These are phyloP conservation scores for Eupithecia exiguata DNA, from an alignment of 2,888 invertebrate genomes.

Conservation along the genomic window DNA sequence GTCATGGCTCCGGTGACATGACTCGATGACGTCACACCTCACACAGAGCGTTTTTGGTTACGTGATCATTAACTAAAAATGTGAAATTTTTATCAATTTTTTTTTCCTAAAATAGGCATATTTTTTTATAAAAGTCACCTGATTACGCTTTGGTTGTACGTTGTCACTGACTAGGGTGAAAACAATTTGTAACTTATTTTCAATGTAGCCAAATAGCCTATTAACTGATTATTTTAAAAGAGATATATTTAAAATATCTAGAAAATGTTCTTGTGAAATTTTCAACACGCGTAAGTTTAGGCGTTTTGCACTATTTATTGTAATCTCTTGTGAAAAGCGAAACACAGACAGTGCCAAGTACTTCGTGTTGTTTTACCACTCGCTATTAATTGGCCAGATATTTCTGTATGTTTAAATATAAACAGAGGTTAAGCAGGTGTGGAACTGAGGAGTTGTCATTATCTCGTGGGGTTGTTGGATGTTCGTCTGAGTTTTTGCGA, in stretches of 20 bases:
- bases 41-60: too few relatives aligned
- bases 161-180: too few relatives aligned
- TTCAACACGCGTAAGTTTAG: not conserved
- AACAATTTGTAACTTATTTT: too few relatives aligned
- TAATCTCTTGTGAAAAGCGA: slow-evolving; percentile 19
- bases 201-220: too few relatives aligned
- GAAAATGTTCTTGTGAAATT: not conserved
- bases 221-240: not conserved
- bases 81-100: too few relatives aligned
- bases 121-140: too few relatives aligned
- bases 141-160: too few relatives aligned
- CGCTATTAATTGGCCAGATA: slow-evolving; percentile 68
- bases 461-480: slow-evolving; percentile 33
- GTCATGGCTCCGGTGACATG: too few relatives aligned
- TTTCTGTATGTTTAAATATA: slow-evolving; percentile 67
- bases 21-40: too few relatives aligned
- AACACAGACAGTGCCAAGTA: slow-evolving; percentile 44
- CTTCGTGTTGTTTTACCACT: slow-evolving; percentile 56
- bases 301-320: slow-evolving; percentile 2
- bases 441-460: slow-evolving; percentile 29
- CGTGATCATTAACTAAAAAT: too few relatives aligned
- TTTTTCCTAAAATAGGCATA: too few relatives aligned
- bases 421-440: slow-evolving; percentile 67
- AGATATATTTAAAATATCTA: too few relatives aligned
- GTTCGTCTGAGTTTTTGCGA: slow-evolving; percentile 19